phyloP scores from a whole-genome alignment of 2,797 vertebrate species.

The Steatocranus sp. region DNA sequence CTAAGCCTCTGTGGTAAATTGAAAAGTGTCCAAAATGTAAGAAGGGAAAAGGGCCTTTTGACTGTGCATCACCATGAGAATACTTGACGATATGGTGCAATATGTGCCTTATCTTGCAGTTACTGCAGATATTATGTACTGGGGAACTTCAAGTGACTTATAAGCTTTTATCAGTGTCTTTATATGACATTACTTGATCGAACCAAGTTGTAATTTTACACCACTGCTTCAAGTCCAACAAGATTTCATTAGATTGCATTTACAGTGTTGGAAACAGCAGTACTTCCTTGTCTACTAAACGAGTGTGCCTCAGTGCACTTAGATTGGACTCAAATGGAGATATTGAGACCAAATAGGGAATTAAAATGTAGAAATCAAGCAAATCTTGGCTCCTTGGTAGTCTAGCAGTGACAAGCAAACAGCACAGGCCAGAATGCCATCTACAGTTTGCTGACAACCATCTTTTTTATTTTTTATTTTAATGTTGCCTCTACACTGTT shows the following conservation, averaged over 20 bases:
- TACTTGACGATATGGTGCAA: conserved; percentile 47
- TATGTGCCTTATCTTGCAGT: conserved; percentile 47
- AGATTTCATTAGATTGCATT: neutral
- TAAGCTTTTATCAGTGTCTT: neutral
- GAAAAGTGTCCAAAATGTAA: conserved; percentile 75
- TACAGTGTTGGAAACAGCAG: neutral
- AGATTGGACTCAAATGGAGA: neutral
- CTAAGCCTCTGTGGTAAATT: conserved; percentile 70
- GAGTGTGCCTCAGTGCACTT: neutral
- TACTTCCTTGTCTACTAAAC: neutral
- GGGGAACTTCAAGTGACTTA: conserved; percentile 7
- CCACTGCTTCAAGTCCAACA: neutral
- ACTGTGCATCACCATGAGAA: conserved; percentile 60
- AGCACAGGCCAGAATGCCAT: conserved; percentile 38
- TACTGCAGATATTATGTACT: conserved; percentile 10
- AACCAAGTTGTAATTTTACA: neutral
- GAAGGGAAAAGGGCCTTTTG: conserved; percentile 58
- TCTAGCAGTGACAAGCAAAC: neutral
- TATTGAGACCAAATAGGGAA: neutral
- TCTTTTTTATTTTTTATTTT: neutral
- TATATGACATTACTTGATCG: neutral
- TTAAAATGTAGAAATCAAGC: neutral
- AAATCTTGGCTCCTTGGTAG: neutral
- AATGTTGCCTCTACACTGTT: neutral
- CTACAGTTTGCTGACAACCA: conserved; percentile 7